These are phyloP conservation scores for Acanthosepion pharaonis DNA, from an alignment of 2,888 invertebrate species.

Conservation along the genomic window DNA sequence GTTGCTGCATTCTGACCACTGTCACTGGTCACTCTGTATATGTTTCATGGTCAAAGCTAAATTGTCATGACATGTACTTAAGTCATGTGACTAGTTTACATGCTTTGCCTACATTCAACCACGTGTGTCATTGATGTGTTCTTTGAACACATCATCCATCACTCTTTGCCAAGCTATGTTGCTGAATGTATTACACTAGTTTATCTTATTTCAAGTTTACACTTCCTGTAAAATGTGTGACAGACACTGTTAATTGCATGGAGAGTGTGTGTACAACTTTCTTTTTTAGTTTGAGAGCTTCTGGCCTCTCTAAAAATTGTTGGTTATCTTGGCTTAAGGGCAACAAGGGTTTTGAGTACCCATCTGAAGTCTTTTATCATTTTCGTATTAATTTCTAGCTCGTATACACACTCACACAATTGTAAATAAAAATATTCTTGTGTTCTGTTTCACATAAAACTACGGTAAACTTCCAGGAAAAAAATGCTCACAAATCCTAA, in stretches of 20 bases:
- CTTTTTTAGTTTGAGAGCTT: neutral
- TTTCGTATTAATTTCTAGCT: neutral
- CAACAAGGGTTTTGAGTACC: neutral
- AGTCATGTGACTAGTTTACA: neutral
- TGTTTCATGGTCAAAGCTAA: neutral
- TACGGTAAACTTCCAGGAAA: neutral
- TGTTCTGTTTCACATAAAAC: neutral
- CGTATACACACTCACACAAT: neutral
- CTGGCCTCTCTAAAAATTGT: too few relatives aligned
- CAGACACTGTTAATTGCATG: neutral
- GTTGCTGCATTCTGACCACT: neutral
- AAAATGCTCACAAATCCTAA: neutral
- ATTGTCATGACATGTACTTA: neutral
- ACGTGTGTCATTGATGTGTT: neutral
- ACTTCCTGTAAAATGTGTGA: neutral
- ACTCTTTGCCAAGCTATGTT: neutral
- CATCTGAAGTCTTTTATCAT: neutral
- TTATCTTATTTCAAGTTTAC: neutral
- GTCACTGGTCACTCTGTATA: neutral
- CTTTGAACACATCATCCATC: too few relatives aligned
- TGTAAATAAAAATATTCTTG: neutral
- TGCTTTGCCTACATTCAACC: neutral
- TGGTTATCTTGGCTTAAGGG: neutral
- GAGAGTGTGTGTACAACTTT: neutral
- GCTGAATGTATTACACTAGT: neutral